phyloP scores from a whole-genome alignment of 2,888 invertebrate species.

The Amphipyra tragopoginis region DNA sequence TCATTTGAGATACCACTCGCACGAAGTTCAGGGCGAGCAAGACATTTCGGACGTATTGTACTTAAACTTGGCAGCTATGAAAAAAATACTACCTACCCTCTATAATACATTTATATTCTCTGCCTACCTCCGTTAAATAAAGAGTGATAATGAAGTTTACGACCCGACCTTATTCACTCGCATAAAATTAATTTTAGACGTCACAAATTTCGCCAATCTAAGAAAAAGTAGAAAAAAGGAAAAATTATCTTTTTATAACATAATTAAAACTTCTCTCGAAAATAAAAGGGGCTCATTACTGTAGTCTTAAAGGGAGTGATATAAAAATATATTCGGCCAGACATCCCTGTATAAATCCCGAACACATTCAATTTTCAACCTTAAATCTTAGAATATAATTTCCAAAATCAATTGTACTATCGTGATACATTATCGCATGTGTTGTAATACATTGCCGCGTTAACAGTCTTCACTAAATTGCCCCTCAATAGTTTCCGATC shows the following conservation, averaged over 20 bases:
- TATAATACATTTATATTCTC: slow-evolving; percentile 15
- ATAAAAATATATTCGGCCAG: slow-evolving; percentile 30
- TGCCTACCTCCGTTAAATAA: slow-evolving; percentile 28
- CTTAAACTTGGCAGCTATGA: slow-evolving; percentile 16
- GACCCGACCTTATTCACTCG: slow-evolving; percentile 44
- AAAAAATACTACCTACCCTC: slow-evolving; percentile 13
- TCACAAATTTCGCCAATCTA: slow-evolving; percentile 55
- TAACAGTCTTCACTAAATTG: slow-evolving; percentile 37
- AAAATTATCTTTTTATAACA: slow-evolving; percentile 64
- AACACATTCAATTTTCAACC: slow-evolving; percentile 5
- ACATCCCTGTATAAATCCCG: background rate
- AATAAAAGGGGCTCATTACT: slow-evolving; percentile 60
- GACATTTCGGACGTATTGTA: background rate
- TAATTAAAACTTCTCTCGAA: slow-evolving; percentile 65
- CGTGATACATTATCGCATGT: slow-evolving; percentile 9
- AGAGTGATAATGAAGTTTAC: slow-evolving; percentile 57
- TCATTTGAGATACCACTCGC: no score
- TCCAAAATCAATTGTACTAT: slow-evolving; percentile 8
- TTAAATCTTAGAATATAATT: background rate
- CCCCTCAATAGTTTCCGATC: slow-evolving; percentile 41
- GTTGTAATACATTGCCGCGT: slow-evolving; percentile 31
- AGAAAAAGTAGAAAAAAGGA: slow-evolving; percentile 40
- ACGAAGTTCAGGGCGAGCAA: no score
- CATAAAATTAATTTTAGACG: slow-evolving; percentile 58
- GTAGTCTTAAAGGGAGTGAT: slow-evolving; percentile 33